Conservation (phyloP, 2,113 vertebrate species). For the Callipepla squamata region DNA sequence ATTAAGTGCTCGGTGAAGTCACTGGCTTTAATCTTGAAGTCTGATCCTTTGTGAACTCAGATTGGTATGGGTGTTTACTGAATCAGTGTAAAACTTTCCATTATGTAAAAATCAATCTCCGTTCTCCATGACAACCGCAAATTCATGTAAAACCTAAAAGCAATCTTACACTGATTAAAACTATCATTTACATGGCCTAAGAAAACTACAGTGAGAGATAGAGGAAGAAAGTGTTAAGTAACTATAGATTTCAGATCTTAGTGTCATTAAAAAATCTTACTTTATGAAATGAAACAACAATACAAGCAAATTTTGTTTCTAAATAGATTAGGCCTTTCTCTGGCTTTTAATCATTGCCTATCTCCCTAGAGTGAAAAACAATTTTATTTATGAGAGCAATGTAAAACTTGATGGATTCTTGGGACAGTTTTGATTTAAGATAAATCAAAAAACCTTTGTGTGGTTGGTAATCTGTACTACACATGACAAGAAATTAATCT, state of each 20-base stretch:
- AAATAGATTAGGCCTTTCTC: background rate
- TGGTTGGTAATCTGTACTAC: no score
- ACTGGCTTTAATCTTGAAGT: slow-evolving; percentile 34
- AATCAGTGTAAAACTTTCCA: slow-evolving; percentile 56
- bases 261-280: background rate
- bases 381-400: background rate
- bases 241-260: background rate
- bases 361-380: background rate
- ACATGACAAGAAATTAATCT: no score
- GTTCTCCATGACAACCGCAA: slow-evolving; percentile 35
- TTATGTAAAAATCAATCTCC: slow-evolving; percentile 65
- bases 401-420: background rate
- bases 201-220: background rate
- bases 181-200: slow-evolving; percentile 13
- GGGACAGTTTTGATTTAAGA: no score
- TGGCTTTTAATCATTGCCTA: background rate
- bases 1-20: slow-evolving; percentile 34
- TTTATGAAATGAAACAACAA: background rate
- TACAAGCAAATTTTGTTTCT: background rate
- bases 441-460: no score
- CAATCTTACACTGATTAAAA: slow-evolving; percentile 3
- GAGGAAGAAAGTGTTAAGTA: background rate
- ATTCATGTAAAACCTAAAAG: slow-evolving; percentile 24
- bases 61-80: slow-evolving; percentile 40
- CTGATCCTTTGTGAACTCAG: slow-evolving; percentile 31